phyloP scores from a whole-genome alignment of 2,888 invertebrate genomes.

The Cantharis rufa region DNA sequence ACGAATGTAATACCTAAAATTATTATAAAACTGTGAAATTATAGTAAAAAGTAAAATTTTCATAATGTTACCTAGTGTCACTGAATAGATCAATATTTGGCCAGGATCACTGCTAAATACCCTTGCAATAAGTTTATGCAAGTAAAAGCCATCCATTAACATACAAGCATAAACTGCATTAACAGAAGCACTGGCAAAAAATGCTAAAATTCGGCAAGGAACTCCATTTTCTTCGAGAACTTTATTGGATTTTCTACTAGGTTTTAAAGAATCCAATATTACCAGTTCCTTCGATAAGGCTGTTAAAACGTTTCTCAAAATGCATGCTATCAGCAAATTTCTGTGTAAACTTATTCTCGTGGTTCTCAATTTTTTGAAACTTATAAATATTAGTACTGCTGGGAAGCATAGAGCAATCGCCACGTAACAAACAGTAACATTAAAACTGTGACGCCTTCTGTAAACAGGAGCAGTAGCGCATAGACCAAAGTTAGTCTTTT shows the following conservation, averaged over 20 bases:
- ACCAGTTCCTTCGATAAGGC: conserved; percentile 62
- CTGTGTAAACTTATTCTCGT: conserved; percentile 62
- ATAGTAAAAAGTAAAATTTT: neutral
- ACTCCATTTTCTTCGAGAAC: conserved; percentile 59
- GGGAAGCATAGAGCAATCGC: conserved; percentile 62
- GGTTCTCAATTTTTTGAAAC: conserved; percentile 59
- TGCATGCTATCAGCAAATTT: conserved; percentile 64
- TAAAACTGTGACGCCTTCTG: conserved; percentile 59
- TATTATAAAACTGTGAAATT: conserved; percentile 19
- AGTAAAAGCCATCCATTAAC: conserved; percentile 68
- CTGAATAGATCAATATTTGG: conserved; percentile 56
- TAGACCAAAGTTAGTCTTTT: conserved; percentile 62
- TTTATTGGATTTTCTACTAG: conserved; percentile 51
- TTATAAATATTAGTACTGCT: conserved; percentile 62
- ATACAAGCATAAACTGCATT: conserved; percentile 71
- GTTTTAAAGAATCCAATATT: conserved; percentile 62
- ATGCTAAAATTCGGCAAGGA: conserved; percentile 61
- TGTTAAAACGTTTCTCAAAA: conserved; percentile 62
- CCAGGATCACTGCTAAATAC: conserved; percentile 64
- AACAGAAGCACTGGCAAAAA: conserved; percentile 60
- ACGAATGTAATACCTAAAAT: conserved; percentile 55
- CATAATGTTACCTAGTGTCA: conserved; percentile 55
- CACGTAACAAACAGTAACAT: conserved; percentile 59
- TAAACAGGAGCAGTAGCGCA: conserved; percentile 63
- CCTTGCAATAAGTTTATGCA: conserved; percentile 69